Percentiles rank a stretch among this genome's conserved stretches.
These are phyloP conservation scores for Chionodraco myersi DNA, from an alignment of 2,113 vertebrate genomes.

Conservation along the genomic window DNA sequence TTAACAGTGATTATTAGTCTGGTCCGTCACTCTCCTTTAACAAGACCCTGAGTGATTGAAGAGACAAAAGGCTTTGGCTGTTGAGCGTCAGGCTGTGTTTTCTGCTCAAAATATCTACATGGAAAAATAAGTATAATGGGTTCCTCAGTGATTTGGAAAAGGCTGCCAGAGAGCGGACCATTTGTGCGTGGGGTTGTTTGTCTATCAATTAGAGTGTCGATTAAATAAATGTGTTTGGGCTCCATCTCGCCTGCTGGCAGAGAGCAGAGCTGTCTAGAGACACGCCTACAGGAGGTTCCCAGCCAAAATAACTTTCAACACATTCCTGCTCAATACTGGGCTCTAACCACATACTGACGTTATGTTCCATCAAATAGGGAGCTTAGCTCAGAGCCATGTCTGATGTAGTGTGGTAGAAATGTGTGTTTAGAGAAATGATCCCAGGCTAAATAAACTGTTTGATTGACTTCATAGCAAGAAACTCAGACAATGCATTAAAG, in stretches of 20 bases:
- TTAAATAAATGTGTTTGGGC: slow-evolving; percentile 53
- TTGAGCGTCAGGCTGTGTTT: slow-evolving; percentile 44
- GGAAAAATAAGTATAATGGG: slow-evolving; percentile 46
- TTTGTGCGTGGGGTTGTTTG: slow-evolving; percentile 40
- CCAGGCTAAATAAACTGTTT: background rate
- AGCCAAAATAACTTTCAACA: slow-evolving; percentile 53
- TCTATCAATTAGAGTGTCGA: slow-evolving; percentile 50
- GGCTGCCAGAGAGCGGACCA: slow-evolving; percentile 23
- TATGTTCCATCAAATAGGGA: slow-evolving; percentile 26
- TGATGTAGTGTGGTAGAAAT: background rate
- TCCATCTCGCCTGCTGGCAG: slow-evolving; percentile 44
- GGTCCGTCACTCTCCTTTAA: slow-evolving; percentile 36
- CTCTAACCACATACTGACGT: slow-evolving; percentile 7
- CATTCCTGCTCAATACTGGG: slow-evolving; percentile 23
- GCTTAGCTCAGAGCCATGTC: background rate
- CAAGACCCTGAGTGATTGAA: slow-evolving; percentile 40
- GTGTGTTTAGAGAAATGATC: background rate
- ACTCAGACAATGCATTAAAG: background rate
- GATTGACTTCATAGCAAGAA: background rate
- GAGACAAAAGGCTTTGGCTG: slow-evolving; percentile 31
- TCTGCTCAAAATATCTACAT: slow-evolving; percentile 56
- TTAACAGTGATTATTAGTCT: slow-evolving; percentile 30
- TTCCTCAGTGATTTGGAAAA: slow-evolving; percentile 51
- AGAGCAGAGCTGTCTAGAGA: slow-evolving; percentile 30
- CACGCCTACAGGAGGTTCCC: slow-evolving; percentile 42